Conservation (phyloP, 2,797 vertebrate genomes). For the Gambusia yucatana region DNA sequence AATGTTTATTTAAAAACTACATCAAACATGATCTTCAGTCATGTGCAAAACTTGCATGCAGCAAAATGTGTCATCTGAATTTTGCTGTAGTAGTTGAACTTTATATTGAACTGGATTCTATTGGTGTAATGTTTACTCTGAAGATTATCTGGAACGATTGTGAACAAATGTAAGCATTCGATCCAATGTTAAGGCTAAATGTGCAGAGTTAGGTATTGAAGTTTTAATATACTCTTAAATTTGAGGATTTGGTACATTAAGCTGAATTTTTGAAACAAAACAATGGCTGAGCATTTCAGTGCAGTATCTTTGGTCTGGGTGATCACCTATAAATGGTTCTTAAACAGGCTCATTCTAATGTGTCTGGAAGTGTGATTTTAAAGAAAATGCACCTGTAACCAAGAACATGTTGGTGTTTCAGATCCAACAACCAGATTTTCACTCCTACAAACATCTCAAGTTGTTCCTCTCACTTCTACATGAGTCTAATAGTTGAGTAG, state of each 20-base stretch:
- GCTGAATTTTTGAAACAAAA: neutral
- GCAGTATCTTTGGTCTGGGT: neutral
- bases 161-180: neutral
- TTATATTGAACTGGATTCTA: neutral
- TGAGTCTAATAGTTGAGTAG: neutral
- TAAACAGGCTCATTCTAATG: slow-evolving; percentile 1
- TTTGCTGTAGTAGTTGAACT: neutral
- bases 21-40: slow-evolving; percentile 4
- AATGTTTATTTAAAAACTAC: neutral
- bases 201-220: neutral
- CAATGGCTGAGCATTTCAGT: neutral
- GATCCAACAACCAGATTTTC: slow-evolving; percentile 1
- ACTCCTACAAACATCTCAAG: neutral
- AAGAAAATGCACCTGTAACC: neutral
- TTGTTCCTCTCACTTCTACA: slow-evolving; percentile 17
- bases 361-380: neutral
- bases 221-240: neutral
- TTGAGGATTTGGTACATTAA: neutral
- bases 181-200: neutral
- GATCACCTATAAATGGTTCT: neutral
- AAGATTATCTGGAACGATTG: neutral
- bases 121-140: neutral
- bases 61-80: slow-evolving; percentile 3
- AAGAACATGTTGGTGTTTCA: neutral
- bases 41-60: neutral